Conservation (phyloP, 2,888 invertebrate species). For the Dynastes maya region DNA sequence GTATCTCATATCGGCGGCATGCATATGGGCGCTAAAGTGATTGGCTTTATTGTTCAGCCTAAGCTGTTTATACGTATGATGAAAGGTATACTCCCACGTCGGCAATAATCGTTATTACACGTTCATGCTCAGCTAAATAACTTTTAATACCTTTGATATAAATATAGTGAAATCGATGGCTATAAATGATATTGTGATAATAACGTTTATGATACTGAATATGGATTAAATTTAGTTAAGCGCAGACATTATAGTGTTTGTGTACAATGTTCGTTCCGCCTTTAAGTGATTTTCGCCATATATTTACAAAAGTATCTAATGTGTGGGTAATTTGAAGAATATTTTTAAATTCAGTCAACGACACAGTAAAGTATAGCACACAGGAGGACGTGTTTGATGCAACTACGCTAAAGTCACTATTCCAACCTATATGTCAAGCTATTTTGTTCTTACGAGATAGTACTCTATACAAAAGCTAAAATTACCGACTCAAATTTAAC, state of each 20-base stretch:
- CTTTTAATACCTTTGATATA: neutral
- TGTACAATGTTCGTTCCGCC: too few species aligned
- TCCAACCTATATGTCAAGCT: too few species aligned
- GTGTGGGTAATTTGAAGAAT: too few species aligned
- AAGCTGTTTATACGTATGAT: neutral
- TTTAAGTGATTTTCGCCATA: too few species aligned
- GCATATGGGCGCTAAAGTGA: neutral
- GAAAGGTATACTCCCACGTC: neutral
- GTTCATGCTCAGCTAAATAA: neutral
- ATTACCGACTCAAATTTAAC: too few species aligned
- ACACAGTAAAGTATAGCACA: too few species aligned
- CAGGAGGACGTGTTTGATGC: too few species aligned
- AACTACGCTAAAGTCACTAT: too few species aligned
- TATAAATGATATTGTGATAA: constrained; percentile 1
- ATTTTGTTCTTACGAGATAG: too few species aligned
- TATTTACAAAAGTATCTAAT: too few species aligned
- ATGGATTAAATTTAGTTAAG: neutral
- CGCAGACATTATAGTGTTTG: neutral
- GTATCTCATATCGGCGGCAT: neutral
- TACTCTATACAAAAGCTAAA: too few species aligned
- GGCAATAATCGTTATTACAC: neutral
- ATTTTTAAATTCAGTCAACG: too few species aligned
- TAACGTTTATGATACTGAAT: neutral
- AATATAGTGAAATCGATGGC: neutral
- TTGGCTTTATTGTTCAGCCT: constrained; percentile 1